A percentile compares a stretch with the other conserved stretches of the same genome.
Conservation (phyloP, 2,888 invertebrate species). For the Mantis religiosa region DNA sequence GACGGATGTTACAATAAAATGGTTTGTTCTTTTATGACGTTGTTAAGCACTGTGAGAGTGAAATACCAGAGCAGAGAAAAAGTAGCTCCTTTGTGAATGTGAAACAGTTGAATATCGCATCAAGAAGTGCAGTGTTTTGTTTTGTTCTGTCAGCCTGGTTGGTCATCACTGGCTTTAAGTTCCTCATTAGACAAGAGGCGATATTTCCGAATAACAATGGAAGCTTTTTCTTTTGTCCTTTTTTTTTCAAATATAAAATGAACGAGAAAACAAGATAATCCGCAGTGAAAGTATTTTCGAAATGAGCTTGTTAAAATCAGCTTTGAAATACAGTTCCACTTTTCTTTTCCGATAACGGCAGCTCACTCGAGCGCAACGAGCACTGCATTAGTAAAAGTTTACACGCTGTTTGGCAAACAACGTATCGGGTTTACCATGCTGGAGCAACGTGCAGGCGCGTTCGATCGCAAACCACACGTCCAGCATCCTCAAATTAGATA, state of each 20-base stretch:
- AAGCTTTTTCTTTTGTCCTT: not conserved
- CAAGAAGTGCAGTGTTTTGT: no score
- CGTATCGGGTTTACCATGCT: not conserved
- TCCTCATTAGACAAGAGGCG: not conserved
- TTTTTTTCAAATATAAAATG: not conserved
- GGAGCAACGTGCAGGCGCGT: not conserved
- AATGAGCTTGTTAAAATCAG: not conserved
- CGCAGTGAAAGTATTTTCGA: not conserved
- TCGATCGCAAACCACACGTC: no score
- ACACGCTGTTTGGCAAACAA: not conserved
- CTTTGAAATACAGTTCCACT: not conserved
- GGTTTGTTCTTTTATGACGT: no score
- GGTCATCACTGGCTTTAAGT: no score
- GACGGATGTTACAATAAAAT: no score
- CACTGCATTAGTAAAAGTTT: not conserved
- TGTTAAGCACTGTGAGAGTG: no score
- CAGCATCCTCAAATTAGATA: no score
- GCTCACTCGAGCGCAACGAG: not conserved
- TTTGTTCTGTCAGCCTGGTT: no score
- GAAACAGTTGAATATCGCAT: no score
- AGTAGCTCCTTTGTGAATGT: no score
- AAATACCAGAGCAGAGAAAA: no score
- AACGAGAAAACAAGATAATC: not conserved
- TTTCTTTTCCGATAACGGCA: not conserved
- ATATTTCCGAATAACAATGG: not conserved